These are phyloP conservation scores for Morelia viridis DNA, from an alignment of 2,797 vertebrate genomes.

Conservation along the genomic window DNA sequence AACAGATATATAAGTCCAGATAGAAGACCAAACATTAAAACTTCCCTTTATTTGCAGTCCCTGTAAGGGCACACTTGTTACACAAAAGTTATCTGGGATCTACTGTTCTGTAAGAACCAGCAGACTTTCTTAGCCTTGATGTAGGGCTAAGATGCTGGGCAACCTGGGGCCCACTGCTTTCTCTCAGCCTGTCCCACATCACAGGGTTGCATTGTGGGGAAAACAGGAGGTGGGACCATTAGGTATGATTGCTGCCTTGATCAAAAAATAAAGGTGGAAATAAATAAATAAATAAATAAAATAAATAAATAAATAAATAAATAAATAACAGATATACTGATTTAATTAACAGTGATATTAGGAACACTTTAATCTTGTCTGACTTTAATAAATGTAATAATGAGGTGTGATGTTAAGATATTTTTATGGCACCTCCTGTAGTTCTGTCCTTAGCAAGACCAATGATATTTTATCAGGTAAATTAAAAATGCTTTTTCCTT, in stretches of 20 bases:
- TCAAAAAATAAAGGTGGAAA: background rate
- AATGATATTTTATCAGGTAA: slow-evolving; percentile 6
- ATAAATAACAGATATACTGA: background rate
- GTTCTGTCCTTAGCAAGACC: slow-evolving; percentile 25
- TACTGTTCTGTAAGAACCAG: background rate
- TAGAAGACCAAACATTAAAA: background rate
- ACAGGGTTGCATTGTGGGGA: background rate
- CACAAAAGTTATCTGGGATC: background rate
- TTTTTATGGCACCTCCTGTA: slow-evolving; percentile 2
- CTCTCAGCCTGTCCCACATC: background rate
- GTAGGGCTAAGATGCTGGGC: background rate
- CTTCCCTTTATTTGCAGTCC: background rate
- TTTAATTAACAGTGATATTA: slow-evolving; percentile 7
- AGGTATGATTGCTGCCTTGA: background rate
- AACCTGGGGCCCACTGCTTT: background rate
- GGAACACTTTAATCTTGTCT: background rate
- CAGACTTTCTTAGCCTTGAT: background rate
- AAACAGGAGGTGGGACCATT: background rate
- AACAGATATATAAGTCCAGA: background rate
- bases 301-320: background rate
- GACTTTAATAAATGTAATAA: background rate
- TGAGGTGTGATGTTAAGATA: background rate
- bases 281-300: accelerated
- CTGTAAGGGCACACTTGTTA: background rate
- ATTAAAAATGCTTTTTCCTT: slow-evolving; percentile 31